Percentiles rank a stretch among this genome's conserved stretches.
Evolutionary conservation across 2,797 vertebrate genomes (phyloP).

Genomic region (Pseudochromis fuscus): DNA sequence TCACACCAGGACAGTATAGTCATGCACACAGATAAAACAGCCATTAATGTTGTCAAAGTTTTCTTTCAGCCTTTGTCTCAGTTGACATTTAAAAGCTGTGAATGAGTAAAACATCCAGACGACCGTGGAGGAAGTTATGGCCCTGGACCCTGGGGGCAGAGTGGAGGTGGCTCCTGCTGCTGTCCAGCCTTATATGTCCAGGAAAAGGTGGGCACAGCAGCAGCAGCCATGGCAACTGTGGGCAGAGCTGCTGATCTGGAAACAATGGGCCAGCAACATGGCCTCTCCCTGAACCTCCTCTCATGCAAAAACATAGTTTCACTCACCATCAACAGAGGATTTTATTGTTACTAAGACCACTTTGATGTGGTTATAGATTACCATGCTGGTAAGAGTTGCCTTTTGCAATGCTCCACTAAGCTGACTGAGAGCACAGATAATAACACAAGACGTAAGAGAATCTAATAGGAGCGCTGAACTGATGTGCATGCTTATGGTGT

Average conservation of each 20-base stretch:
- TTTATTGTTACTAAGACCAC: constrained; percentile 35
- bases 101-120: constrained; percentile 33
- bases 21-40: constrained; percentile 40
- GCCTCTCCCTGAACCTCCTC: constrained; percentile 73
- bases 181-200: constrained; percentile 79
- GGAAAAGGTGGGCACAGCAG: constrained; percentile 77
- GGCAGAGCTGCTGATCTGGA: constrained; percentile 75
- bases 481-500: constrained; percentile 15
- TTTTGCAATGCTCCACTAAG: constrained; percentile 19
- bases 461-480: constrained; percentile 16
- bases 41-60: constrained; percentile 36
- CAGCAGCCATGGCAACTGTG: constrained; percentile 77
- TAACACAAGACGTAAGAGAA: constrained; percentile 11
- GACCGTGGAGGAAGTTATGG: constrained; percentile 48
- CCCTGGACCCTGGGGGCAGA: constrained; percentile 37
- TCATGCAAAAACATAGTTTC: constrained; percentile 53
- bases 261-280: constrained; percentile 77
- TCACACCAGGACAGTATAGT: constrained; percentile 33
- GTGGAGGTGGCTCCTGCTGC: constrained; percentile 50
- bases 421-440: background rate
- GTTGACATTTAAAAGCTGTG: constrained; percentile 65
- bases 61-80: constrained; percentile 46
- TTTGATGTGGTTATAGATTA: constrained; percentile 32
- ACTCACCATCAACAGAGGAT: constrained; percentile 35
- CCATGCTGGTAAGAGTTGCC: constrained; percentile 13